Evolutionary conservation across 2,888 invertebrate genomes (phyloP).

Genomic region (Pachliopta kotzebuea): DNA sequence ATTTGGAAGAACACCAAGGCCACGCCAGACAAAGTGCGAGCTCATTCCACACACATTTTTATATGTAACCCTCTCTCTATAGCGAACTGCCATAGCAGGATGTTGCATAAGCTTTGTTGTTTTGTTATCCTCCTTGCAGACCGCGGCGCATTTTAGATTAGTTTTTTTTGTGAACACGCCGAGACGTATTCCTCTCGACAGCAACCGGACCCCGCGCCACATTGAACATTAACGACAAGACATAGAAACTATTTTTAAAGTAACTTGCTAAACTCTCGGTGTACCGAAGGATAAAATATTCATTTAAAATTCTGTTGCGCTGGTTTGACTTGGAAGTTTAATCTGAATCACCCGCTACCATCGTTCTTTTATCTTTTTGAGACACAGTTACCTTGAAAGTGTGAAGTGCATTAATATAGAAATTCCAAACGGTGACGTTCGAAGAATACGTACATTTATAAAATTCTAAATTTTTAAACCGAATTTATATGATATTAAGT

Average conservation of each 20-base stretch:
- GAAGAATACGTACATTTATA: constrained; percentile 43
- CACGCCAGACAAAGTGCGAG: constrained; percentile 62
- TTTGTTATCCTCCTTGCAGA: constrained; percentile 69
- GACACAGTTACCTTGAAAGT: constrained; percentile 39
- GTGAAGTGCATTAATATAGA: constrained; percentile 54
- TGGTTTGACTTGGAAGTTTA: constrained; percentile 25
- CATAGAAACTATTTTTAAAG: constrained; percentile 37
- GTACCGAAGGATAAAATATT: constrained; percentile 28
- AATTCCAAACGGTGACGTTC: constrained; percentile 43
- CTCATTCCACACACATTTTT: constrained; percentile 61
- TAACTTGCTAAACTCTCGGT: constrained; percentile 9
- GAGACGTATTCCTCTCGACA: constrained; percentile 45
- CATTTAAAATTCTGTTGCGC: constrained; percentile 27
- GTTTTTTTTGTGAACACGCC: constrained; percentile 56
- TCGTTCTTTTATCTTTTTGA: constrained; percentile 23
- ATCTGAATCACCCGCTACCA: constrained; percentile 12
- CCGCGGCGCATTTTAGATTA: constrained; percentile 73
- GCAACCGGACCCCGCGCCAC: constrained; percentile 43
- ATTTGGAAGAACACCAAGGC: constrained; percentile 75
- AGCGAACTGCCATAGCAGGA: constrained; percentile 64
- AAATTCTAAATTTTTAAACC: constrained; percentile 40
- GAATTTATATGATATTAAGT: too few relatives aligned
- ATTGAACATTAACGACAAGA: constrained; percentile 51
- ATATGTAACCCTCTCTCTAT: constrained; percentile 57
- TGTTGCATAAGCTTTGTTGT: constrained; percentile 79